phyloP scores from a whole-genome alignment of 2,888 invertebrate species.

The Eristalis pertinax region DNA sequence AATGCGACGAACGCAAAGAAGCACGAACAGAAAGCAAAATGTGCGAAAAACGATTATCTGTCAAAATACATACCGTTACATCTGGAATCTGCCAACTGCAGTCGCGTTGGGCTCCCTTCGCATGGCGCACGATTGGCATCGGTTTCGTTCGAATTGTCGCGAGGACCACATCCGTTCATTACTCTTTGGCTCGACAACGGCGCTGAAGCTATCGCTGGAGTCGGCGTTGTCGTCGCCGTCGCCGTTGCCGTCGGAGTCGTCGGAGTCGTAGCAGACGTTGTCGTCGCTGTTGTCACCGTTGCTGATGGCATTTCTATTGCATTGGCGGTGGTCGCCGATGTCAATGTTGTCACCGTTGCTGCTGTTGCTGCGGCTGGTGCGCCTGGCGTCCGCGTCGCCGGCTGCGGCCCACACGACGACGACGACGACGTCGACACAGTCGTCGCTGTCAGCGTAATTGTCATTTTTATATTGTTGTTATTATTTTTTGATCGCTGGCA shows the following conservation, averaged over 20 bases:
- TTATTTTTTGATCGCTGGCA: conserved; percentile 72
- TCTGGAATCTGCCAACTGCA: conserved; percentile 29
- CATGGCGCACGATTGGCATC: conserved; percentile 42
- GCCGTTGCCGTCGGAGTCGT: too few relatives aligned
- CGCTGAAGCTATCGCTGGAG: conserved; percentile 8
- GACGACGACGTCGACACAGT: conserved; percentile 48
- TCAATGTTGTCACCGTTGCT: conserved; percentile 71
- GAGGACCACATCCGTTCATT: conserved; percentile 67
- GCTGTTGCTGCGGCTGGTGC: conserved; percentile 52
- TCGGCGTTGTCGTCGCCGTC: conserved; percentile 32
- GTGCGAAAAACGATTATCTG: conserved; percentile 5
- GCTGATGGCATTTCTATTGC: conserved; percentile 70
- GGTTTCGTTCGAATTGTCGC: conserved; percentile 65
- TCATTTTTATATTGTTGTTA: conserved; percentile 73
- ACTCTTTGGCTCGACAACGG: conserved; percentile 54
- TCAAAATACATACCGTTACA: conserved; percentile 51
- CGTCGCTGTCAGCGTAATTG: conserved; percentile 66
- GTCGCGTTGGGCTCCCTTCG: conserved; percentile 41
- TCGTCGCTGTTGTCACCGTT: conserved; percentile 61
- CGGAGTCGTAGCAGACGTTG: conserved; percentile 47
- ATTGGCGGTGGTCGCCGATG: conserved; percentile 66
- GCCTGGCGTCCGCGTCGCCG: conserved; percentile 73
- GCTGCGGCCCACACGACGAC: conserved; percentile 51
- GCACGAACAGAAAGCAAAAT: background rate
- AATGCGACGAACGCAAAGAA: background rate